Conservation (phyloP, 2,888 invertebrate genomes). For the Prenolepis imparis region DNA sequence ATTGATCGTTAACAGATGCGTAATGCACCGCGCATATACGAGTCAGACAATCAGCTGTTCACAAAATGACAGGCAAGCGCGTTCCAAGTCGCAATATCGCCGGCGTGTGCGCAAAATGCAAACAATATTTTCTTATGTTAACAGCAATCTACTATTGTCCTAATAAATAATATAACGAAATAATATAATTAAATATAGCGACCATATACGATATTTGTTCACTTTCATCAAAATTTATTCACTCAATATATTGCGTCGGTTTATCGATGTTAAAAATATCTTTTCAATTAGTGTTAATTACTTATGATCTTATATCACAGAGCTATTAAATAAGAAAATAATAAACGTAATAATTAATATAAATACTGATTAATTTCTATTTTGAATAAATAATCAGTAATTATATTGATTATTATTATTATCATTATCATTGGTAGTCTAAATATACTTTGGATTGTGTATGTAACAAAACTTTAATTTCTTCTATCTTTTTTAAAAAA, state of each 20-base stretch:
- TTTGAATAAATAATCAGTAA: not conserved
- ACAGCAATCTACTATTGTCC: not conserved
- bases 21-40: slow-evolving; percentile 10
- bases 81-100: slow-evolving; percentile 1
- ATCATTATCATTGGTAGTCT: not conserved
- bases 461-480: not conserved
- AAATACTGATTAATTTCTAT: not conserved
- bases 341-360: not conserved
- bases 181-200: not conserved
- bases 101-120: not conserved
- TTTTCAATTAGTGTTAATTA: not conserved
- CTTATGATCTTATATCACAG: not conserved
- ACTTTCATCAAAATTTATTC: not conserved
- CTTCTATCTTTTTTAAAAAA: not conserved
- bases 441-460: not conserved
- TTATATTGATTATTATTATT: not conserved
- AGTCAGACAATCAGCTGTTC: slow-evolving; percentile 40
- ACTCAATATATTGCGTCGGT: not conserved
- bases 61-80: slow-evolving; percentile 23
- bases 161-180: not conserved
- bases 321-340: not conserved
- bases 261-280: not conserved
- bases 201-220: not conserved
- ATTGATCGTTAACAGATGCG: slow-evolving; percentile 28
- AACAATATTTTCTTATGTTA: not conserved